Base-by-base conservation (phyloP, 2,113 vertebrate genomes). In the Callipepla squamata region DNA sequence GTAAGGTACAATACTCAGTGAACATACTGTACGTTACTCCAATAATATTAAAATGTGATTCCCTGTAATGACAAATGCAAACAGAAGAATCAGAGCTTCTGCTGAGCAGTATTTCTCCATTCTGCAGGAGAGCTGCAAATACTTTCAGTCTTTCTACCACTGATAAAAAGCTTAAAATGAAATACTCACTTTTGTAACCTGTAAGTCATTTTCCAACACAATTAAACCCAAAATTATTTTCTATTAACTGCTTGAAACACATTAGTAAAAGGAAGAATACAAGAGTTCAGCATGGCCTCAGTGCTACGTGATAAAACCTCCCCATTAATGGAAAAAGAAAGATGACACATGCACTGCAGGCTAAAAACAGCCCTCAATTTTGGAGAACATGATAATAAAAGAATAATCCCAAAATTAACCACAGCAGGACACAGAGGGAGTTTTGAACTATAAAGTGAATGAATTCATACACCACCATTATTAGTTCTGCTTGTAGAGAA, bases 391-490 rank as follows among this genome's bases (percentile, higher is more conserved):
- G 70, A 88, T 93, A 95, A 94, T 51, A 96, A 90, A 85, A 93
- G n/a, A 91, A 3, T 72, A 84, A 96, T 7, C 86, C 90, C 90
- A 89, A 69, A 95, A 95, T 89, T 96, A 96, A 87, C 40, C 66
- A 65, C 51, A 93, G 90, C 73, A 94, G 93, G 93, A 96, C 95
- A 88, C 61, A 86, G 86, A 87, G 73, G 83, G 90, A 92, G 92
- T 90, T 87, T 28, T 40, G 73, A 93, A 90, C 80, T 78, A 10
- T 16, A 87, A 92, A 48, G 57, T 80, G 93, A 92, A 95, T 91
- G 63, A 93, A 88, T 70, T 89, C 74, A 51, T 22, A 81, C 62
- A 96, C 86, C 76, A 75, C 67, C 20, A 17, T n/a, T 58, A 90
- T 90, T 55, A 86, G 53, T 80, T 85, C 65, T 89, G 55, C 61